Percentiles rank a stretch among this genome's conserved stretches.
phyloP scores from a whole-genome alignment of 1,140 invertebrate species.

The Drusus annulatus region DNA sequence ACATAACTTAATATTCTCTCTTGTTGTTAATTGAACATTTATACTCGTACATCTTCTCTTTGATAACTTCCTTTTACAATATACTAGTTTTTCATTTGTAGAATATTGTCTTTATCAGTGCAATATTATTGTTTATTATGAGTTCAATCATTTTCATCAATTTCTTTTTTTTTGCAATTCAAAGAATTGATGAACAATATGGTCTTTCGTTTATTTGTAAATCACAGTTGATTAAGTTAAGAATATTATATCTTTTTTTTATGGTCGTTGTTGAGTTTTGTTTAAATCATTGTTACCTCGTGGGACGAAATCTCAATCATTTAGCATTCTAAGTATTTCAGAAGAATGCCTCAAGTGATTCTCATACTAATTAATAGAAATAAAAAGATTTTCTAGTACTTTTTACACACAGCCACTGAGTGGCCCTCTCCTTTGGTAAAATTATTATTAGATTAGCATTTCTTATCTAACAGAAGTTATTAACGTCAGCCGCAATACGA shows the following conservation, averaged over 20 bases:
- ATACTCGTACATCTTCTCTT: no score
- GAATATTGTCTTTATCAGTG: neutral
- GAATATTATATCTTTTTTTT: neutral
- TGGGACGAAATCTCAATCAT: conserved; percentile 31
- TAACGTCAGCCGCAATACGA: neutral
- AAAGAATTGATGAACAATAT: no score
- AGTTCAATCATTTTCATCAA: no score
- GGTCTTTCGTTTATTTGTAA: no score
- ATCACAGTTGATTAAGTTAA: no score
- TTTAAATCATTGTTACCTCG: conserved; percentile 28
- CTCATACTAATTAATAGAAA: conserved; percentile 4
- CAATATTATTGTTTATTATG: no score
- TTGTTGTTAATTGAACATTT: no score
- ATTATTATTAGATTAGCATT: neutral
- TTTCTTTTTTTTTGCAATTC: no score
- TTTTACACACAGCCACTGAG: neutral
- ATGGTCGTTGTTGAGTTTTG: conserved; percentile 2
- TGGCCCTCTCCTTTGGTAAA: no score
- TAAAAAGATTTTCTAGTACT: neutral
- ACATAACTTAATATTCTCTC: no score
- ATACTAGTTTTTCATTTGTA: no score
- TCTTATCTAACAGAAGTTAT: neutral
- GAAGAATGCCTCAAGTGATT: neutral
- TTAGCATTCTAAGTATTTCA: conserved; percentile 12
- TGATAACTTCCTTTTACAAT: no score